A percentile compares a stretch with the other conserved stretches of the same genome.
Evolutionary conservation across 2,888 invertebrate genomes (phyloP).

Genomic region (Dasypolia templi): DNA sequence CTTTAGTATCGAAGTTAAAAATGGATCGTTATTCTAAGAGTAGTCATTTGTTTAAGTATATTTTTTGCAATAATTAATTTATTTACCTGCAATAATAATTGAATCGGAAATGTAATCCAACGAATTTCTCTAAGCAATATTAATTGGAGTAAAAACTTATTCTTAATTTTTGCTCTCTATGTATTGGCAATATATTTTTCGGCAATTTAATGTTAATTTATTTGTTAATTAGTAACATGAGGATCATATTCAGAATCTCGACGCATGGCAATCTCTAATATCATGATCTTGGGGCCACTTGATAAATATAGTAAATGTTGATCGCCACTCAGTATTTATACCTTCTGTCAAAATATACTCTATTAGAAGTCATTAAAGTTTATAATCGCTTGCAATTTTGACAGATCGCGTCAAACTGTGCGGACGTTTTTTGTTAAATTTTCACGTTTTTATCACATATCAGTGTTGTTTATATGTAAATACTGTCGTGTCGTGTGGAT

Average conservation of each 20-base stretch:
- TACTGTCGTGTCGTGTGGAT: slow-evolving; percentile 88
- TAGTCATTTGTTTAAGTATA: slow-evolving; percentile 64
- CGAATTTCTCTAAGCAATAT: slow-evolving; percentile 88
- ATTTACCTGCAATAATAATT: slow-evolving; percentile 69
- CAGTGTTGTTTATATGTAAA: slow-evolving; percentile 82
- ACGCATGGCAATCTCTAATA: slow-evolving; percentile 70
- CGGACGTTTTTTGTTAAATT: slow-evolving; percentile 69
- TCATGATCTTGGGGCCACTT: slow-evolving; percentile 85
- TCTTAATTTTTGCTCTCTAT: slow-evolving; percentile 72
- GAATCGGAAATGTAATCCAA: slow-evolving; percentile 73
- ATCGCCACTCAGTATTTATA: slow-evolving; percentile 67
- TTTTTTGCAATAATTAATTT: slow-evolving; percentile 78
- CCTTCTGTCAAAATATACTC: slow-evolving; percentile 64
- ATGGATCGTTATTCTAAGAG: slow-evolving; percentile 59
- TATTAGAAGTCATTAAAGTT: slow-evolving; percentile 55
- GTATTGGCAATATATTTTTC: slow-evolving; percentile 64
- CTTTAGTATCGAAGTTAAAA: slow-evolving; percentile 48
- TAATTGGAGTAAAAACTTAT: slow-evolving; percentile 67
- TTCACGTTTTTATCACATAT: slow-evolving; percentile 85
- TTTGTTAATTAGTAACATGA: slow-evolving; percentile 51
- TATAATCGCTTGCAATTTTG: slow-evolving; percentile 65
- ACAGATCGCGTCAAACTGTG: slow-evolving; percentile 66
- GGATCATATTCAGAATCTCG: slow-evolving; percentile 67
- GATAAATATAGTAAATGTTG: slow-evolving; percentile 71
- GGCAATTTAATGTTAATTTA: slow-evolving; percentile 30